Percentiles rank a stretch among this genome's conserved stretches.
Conservation (phyloP, 2,113 vertebrate species). For the Rhizomys pruinosus region DNA sequence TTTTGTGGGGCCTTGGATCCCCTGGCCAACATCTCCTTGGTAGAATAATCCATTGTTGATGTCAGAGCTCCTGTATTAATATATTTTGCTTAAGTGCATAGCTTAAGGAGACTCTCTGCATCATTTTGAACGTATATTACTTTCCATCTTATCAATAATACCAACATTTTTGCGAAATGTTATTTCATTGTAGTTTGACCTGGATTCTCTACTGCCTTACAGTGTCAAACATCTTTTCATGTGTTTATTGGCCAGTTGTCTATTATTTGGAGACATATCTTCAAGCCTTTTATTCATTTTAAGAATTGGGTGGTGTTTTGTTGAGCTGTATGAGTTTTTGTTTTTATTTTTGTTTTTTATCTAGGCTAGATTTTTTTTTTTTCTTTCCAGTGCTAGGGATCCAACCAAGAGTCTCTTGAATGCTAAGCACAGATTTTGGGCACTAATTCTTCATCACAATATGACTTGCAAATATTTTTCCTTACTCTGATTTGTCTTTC, state of each 20-base stretch:
- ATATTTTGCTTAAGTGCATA: too few relatives aligned
- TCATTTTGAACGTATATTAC: background rate
- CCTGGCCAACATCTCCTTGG: too few relatives aligned
- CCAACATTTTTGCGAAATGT: background rate
- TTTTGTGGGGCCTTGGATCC: too few relatives aligned
- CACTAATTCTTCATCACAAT: background rate
- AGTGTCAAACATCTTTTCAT: background rate
- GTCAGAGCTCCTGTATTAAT: too few relatives aligned
- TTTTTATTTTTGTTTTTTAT: background rate
- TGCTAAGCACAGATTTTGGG: background rate
- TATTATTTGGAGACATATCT: background rate
- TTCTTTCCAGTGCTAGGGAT: background rate
- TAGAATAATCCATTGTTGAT: too few relatives aligned
- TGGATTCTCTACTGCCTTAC: background rate
- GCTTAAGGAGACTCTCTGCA: too few relatives aligned
- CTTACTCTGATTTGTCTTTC: background rate
- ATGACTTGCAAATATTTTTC: background rate
- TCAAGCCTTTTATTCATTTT: background rate
- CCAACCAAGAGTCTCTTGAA: too few relatives aligned
- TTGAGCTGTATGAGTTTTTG: background rate
- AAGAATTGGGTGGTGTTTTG: background rate
- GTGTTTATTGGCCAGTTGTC: background rate
- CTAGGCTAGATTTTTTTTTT: background rate
- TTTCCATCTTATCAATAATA: background rate
- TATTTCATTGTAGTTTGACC: constrained; percentile 11